Percentiles rank a stretch among this genome's conserved stretches.
Conservation (phyloP, 2,797 vertebrate species). For the Cyprinodon diabolis region DNA sequence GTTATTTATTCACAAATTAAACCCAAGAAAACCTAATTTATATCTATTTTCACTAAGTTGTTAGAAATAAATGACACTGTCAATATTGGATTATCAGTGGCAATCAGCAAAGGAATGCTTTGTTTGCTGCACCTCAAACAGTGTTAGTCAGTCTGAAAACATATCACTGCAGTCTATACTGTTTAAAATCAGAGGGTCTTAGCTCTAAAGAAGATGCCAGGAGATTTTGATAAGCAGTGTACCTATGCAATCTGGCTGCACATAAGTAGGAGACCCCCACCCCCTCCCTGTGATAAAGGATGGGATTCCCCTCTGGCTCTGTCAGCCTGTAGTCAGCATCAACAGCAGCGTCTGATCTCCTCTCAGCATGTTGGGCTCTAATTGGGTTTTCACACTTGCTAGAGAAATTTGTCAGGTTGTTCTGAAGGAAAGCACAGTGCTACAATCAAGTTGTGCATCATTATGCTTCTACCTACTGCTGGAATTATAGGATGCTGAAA, state of each 20-base stretch:
- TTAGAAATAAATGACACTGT: background rate
- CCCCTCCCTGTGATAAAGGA: slow-evolving; percentile 41
- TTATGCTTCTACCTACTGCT: slow-evolving; percentile 15
- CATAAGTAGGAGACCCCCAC: slow-evolving; percentile 36
- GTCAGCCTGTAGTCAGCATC: slow-evolving; percentile 53
- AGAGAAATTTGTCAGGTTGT: slow-evolving; percentile 64
- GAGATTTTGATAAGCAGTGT: slow-evolving; percentile 51
- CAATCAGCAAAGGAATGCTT: slow-evolving; percentile 17
- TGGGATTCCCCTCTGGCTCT: slow-evolving; percentile 46
- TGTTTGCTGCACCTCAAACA: slow-evolving; percentile 27
- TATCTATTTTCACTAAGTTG: background rate
- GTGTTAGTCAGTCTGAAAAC: slow-evolving; percentile 30
- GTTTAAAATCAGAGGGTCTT: slow-evolving; percentile 43
- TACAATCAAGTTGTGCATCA: slow-evolving; percentile 54
- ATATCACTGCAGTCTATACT: slow-evolving; percentile 19
- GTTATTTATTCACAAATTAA: slow-evolving; percentile 41
- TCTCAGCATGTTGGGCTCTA: slow-evolving; percentile 44
- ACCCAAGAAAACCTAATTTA: background rate
- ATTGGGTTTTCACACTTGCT: slow-evolving; percentile 66
- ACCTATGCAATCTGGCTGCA: slow-evolving; percentile 32
- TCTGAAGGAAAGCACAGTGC: slow-evolving; percentile 56
- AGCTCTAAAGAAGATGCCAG: slow-evolving; percentile 37
- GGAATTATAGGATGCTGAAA: slow-evolving; percentile 31
- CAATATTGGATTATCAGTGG: slow-evolving; percentile 13
- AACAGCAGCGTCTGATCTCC: slow-evolving; percentile 54